Conservation (phyloP, 2,113 vertebrate genomes). For the Leucoraja erinaceus region DNA sequence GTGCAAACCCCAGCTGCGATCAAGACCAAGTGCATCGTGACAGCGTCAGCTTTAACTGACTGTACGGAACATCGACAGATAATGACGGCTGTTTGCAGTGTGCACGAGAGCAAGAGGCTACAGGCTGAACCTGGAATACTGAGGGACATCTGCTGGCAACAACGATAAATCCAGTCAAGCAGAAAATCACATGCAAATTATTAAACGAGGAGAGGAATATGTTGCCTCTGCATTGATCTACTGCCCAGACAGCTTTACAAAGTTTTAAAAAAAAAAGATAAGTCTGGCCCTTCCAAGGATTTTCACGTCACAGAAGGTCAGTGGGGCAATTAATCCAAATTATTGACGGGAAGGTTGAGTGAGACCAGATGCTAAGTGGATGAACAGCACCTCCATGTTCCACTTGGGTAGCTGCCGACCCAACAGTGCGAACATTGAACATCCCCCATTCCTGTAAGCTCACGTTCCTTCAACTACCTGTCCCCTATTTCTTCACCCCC, state of each 20-base stretch:
- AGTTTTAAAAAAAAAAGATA: neutral
- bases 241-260: neutral
- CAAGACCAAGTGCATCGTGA: neutral
- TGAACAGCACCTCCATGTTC: too few species aligned
- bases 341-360: too few species aligned
- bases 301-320: neutral
- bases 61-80: neutral
- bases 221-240: neutral
- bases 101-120: neutral
- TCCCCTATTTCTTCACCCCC: too few species aligned
- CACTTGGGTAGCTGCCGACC: too few species aligned
- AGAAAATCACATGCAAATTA: neutral
- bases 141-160: neutral
- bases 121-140: neutral
- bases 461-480: too few species aligned
- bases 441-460: too few species aligned
- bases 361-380: too few species aligned
- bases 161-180: neutral
- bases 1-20: neutral
- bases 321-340: too few species aligned
- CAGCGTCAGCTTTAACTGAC: neutral
- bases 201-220: neutral
- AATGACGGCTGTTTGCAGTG: neutral
- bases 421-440: too few species aligned
- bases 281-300: neutral